phyloP scores from a whole-genome alignment of 2,888 invertebrate species.

The Thera obeliscata region DNA sequence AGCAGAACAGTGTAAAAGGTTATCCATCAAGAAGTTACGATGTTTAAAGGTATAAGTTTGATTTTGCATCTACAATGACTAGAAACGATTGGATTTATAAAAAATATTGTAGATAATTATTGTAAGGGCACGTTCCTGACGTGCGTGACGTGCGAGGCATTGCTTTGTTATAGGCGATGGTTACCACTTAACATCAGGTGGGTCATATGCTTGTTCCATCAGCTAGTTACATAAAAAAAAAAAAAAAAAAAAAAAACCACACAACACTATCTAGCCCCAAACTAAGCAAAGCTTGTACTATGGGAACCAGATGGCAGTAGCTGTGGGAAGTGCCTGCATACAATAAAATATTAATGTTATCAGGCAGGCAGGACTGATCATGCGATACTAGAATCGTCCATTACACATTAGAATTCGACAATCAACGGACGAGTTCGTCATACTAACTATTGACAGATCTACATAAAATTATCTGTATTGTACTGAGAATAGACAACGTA shows the following conservation, averaged over 20 bases:
- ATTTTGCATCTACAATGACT: no score
- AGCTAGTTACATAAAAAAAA: no score
- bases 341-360: conserved; percentile 5
- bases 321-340: background rate
- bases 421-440: background rate
- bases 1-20: conserved; percentile 13
- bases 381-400: conserved; percentile 1
- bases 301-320: background rate
- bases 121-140: no score
- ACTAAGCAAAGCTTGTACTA: background rate
- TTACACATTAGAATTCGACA: background rate
- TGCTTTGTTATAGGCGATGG: no score
- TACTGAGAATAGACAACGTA: background rate
- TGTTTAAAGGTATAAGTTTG: background rate
- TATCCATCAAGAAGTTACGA: background rate
- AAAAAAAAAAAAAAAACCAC: no score
- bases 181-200: no score
- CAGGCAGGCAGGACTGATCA: conserved; percentile 1
- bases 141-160: no score
- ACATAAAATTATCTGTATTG: background rate
- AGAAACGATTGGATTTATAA: no score
- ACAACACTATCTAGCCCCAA: no score
- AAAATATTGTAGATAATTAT: no score
- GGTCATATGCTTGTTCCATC: no score
- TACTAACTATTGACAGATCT: background rate